Conservation (phyloP, 1,140 invertebrate genomes). For the Atta texana region DNA sequence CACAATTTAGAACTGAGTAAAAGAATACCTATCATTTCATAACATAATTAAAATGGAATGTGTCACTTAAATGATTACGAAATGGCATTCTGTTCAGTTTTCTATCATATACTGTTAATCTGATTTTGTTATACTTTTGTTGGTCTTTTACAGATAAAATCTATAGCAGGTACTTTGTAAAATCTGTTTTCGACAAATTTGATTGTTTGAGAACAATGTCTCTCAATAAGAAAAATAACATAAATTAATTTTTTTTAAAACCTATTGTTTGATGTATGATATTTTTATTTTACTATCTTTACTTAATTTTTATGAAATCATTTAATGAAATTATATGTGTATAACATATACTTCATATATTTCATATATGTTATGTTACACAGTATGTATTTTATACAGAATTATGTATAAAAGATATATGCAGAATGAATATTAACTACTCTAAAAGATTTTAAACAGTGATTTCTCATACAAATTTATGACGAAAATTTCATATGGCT, state of each 20-base stretch:
- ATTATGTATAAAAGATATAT: too few species aligned
- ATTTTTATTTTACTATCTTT: background rate
- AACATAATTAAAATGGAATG: background rate
- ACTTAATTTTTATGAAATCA: too few species aligned
- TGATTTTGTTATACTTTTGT: background rate
- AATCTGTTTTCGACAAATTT: background rate
- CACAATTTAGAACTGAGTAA: background rate
- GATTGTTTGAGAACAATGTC: background rate
- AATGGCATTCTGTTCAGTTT: background rate
- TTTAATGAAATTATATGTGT: too few species aligned
- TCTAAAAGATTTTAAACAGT: too few species aligned
- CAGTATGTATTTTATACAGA: too few species aligned
- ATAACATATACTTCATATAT: too few species aligned
- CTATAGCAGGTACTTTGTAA: background rate
- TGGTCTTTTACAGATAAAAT: background rate
- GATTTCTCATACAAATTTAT: too few species aligned
- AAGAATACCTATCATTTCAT: background rate
- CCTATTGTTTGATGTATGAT: background rate
- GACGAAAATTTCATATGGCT: too few species aligned
- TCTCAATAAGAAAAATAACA: background rate
- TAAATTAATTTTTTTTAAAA: background rate
- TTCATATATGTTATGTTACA: too few species aligned
- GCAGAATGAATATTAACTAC: too few species aligned
- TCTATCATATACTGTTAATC: background rate
- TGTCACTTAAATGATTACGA: background rate